Percentiles rank a stretch among this genome's conserved stretches.
Conservation (phyloP, 2,888 invertebrate genomes). For the Pandemis cinnamomeana region DNA sequence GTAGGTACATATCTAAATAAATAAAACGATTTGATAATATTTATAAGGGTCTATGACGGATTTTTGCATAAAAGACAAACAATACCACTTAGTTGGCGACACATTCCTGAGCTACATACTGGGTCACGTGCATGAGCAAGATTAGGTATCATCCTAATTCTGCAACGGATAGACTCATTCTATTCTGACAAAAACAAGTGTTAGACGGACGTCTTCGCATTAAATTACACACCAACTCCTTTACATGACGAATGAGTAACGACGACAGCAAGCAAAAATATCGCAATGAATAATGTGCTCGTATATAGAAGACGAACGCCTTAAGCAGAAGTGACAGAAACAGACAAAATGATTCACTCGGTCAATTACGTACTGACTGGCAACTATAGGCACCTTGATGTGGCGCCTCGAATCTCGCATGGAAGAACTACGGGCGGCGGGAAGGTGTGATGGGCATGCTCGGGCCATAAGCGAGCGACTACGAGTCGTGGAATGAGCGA, state of each 20-base stretch:
- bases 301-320: constrained; percentile 58
- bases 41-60: background rate
- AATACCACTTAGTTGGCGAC: background rate
- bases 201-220: constrained; percentile 29
- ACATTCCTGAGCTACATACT: constrained; percentile 14
- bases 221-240: constrained; percentile 42
- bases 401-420: constrained; percentile 38
- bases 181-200: constrained; percentile 15
- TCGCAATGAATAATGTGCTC: constrained; percentile 44
- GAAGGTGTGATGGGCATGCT: constrained; percentile 5
- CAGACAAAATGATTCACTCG: constrained; percentile 76
- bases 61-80: background rate
- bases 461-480: constrained; percentile 22
- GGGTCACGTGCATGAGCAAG: constrained; percentile 2
- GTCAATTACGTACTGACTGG: constrained; percentile 64
- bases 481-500: constrained; percentile 79
- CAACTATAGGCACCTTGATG: constrained; percentile 49
- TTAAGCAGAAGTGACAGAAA: constrained; percentile 71
- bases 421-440: constrained; percentile 21
- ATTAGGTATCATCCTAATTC: constrained; percentile 19
- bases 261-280: constrained; percentile 42
- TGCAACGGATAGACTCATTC: constrained; percentile 19
- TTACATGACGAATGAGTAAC: constrained; percentile 43
- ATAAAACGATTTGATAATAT: background rate
- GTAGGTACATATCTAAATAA: too few species aligned